Base-by-base conservation (phyloP, 2,888 invertebrate genomes). In the Bellardia pandia region DNA sequence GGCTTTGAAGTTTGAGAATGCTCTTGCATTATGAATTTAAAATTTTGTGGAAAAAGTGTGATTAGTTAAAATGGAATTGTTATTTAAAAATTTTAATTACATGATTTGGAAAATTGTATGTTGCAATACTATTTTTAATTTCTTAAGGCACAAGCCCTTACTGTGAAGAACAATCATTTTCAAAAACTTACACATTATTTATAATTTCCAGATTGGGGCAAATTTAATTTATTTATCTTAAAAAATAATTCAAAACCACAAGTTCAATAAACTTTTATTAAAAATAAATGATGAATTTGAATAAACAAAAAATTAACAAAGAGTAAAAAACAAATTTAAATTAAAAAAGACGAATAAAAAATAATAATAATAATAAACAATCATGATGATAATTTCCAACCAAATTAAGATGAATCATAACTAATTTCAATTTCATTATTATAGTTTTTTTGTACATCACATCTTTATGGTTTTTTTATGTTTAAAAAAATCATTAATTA, bases 261-360 rank as follows among this genome's bases (percentile, higher is more conserved):
- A 83, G 83, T 71, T 64, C 86, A 84, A 62, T 86, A 79, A 86
- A 84, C 83, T 68, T 62, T 60, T 69, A 16, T 16, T 40, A 51
- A 76, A 66, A 76, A 66, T 66, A 53, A 23, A 79, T 37, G 16
- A 71, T 14, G 30, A 74, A 74, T 82, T 78, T 81, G 8, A 66
- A 58, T 68, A 58, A 71, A 75, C 16, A 60, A 75, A 60, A 58
- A 42, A 66, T 40, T 42, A 64, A 6, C 14, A 56, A 45, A 60
- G 11, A 42, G 16, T 68, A 60, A 16, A 72, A 77, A 66, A 72
- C 3, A 45, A 16, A 75, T 66, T 68, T 69, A 71, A 53, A 58
- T 42, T 16, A n/a, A 74, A 45, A 3, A 51, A 58, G 51, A 42
- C 42, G 7, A n/a, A 62, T n/a, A 45, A 69, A 42, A 42, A 40